phyloP scores from a whole-genome alignment of 2,797 vertebrate species.

The Melopsittacus undulatus region DNA sequence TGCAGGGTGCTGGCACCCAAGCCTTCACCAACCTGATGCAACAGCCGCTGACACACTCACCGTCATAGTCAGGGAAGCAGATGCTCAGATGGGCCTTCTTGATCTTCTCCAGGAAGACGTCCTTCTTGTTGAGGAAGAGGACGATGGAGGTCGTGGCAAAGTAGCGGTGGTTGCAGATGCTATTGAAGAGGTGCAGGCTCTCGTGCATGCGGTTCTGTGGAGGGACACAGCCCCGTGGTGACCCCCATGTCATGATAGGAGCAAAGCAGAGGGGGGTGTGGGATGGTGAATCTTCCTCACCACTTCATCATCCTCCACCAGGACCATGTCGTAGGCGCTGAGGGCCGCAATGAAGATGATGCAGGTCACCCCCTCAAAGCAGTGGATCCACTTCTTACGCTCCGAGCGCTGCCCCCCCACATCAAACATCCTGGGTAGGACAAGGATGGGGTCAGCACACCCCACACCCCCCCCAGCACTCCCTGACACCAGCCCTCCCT shows the following conservation, averaged over 20 bases:
- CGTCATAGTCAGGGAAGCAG: constrained; percentile 98
- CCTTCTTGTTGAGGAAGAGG: constrained; percentile 99
- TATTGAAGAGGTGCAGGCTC: constrained; percentile 99
- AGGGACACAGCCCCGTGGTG: background rate
- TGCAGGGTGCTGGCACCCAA: background rate
- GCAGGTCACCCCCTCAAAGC: constrained; percentile 97
- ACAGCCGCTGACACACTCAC: constrained; percentile 70
- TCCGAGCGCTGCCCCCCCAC: constrained; percentile 97
- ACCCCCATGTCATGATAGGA: rapidly evolving
- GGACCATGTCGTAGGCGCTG: constrained; percentile 98
- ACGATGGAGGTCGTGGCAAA: constrained; percentile 95
- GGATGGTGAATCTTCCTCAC: constrained; percentile 67
- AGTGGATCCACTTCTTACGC: constrained; percentile 99
- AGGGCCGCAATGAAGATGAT: constrained; percentile 98
- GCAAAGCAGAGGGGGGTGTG: background rate
- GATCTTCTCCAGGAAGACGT: constrained; percentile 95
- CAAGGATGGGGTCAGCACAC: background rate
- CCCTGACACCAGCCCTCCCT: background rate
- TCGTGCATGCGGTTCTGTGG: constrained; percentile 97
- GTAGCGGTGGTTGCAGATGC: constrained; percentile 98
- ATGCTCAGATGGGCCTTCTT: constrained; percentile 98
- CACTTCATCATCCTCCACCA: constrained; percentile 99
- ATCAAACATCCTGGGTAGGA: constrained; percentile 91
- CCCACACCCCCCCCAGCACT: background rate
- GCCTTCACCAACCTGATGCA: rapidly evolving